Evolutionary conservation across 2,113 vertebrate genomes (phyloP).

Genomic region (Muntiacus reevesi): DNA sequence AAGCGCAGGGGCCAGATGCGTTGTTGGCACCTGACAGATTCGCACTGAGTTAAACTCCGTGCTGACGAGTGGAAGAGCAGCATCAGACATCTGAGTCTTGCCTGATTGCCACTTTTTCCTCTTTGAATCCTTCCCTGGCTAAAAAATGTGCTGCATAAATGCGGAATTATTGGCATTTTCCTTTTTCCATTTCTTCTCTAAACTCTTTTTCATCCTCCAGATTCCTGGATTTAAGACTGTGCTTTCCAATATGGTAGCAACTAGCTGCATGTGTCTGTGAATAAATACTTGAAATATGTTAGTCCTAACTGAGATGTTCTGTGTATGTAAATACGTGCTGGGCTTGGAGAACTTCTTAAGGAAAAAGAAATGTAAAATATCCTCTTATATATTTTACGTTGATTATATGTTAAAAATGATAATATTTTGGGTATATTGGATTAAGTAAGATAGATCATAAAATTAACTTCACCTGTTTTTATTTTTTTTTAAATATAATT

Average conservation of each 20-base stretch:
- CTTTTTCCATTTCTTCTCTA: neutral
- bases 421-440: neutral
- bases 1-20: neutral
- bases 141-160: neutral
- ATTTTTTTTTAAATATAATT: neutral
- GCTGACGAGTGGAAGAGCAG: neutral
- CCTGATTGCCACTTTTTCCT: neutral
- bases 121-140: neutral
- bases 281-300: neutral
- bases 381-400: neutral
- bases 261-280: neutral
- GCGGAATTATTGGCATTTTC: neutral
- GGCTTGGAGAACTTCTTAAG: constrained; percentile 28
- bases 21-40: neutral
- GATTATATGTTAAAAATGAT: constrained; percentile 28
- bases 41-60: constrained; percentile 10
- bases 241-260: neutral
- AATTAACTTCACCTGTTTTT: constrained; percentile 19
- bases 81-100: neutral
- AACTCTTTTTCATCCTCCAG: neutral
- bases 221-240: neutral
- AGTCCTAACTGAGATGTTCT: neutral
- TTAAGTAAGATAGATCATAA: constrained; percentile 14
- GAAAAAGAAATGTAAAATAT: neutral
- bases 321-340: neutral